Evolutionary conservation across 2,113 vertebrate genomes (phyloP).

Genomic region (Thryonomys swinderianus): DNA sequence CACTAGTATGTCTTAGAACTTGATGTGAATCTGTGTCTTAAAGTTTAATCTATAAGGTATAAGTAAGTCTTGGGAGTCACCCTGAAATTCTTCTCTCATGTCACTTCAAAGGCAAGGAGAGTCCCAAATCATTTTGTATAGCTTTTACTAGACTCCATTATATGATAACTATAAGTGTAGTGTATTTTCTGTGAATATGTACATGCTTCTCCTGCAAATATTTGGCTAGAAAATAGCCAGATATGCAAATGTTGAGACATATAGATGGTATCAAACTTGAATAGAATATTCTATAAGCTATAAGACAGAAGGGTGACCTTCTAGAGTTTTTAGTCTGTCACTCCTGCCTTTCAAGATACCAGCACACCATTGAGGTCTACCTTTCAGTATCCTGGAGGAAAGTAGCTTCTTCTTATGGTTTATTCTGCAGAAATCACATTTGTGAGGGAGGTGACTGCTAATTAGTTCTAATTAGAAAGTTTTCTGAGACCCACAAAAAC

Average conservation of each 20-base stretch:
- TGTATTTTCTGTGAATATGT: background rate
- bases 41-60: background rate
- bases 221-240: background rate
- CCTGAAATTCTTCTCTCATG: background rate
- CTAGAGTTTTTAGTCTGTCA: background rate
- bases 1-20: conserved; percentile 2
- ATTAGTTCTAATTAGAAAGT: background rate
- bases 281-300: background rate
- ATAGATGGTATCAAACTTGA: background rate
- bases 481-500: background rate
- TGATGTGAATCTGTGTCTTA: background rate
- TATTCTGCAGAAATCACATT: background rate
- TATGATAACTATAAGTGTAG: background rate
- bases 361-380: background rate
- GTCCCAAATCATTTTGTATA: background rate
- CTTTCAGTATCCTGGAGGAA: background rate
- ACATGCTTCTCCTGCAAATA: background rate
- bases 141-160: background rate
- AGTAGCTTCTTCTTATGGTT: background rate
- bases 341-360: background rate
- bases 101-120: background rate
- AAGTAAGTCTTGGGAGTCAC: background rate
- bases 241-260: background rate
- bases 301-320: background rate
- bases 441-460: background rate